Percentiles rank a stretch among this genome's conserved stretches.
Evolutionary conservation across 1,140 invertebrate genomes (phyloP).

Genomic region (Sitobion miscanthi): DNA sequence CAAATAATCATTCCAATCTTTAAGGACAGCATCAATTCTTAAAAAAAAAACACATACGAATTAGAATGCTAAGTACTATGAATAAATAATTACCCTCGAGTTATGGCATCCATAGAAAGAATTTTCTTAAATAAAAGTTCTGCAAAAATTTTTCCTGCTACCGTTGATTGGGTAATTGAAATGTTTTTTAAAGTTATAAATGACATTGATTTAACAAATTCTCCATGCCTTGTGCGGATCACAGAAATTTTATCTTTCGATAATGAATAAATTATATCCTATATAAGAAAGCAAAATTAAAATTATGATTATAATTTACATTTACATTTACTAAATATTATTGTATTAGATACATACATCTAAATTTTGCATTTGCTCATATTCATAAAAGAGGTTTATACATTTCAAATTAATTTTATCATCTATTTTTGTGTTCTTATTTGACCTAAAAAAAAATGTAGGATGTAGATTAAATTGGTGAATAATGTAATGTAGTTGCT

Average conservation of each 20-base stretch:
- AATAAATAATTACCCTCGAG: no score
- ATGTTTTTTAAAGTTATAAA: not conserved
- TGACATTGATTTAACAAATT: constrained; percentile 26
- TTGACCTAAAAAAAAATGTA: constrained; percentile 32
- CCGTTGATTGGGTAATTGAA: no score
- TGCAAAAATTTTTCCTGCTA: no score
- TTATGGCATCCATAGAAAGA: no score
- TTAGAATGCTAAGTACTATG: no score
- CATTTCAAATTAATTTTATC: constrained; percentile 28
- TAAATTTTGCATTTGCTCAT: constrained; percentile 37
- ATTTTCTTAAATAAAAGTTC: no score
- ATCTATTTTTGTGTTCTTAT: not conserved
- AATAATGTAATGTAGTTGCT: constrained; percentile 20
- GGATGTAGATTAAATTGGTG: no score
- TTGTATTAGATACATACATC: not conserved
- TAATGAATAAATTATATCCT: constrained; percentile 46
- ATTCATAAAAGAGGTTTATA: constrained; percentile 37
- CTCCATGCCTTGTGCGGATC: constrained; percentile 37
- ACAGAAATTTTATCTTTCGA: not conserved
- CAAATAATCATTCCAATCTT: no score
- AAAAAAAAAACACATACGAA: no score
- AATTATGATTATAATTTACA: not conserved
- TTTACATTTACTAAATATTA: not conserved
- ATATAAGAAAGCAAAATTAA: not conserved
- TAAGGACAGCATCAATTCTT: no score